These are phyloP conservation scores for Drosophila dunni DNA, from an alignment of 1,140 invertebrate genomes.

Conservation along the genomic window DNA sequence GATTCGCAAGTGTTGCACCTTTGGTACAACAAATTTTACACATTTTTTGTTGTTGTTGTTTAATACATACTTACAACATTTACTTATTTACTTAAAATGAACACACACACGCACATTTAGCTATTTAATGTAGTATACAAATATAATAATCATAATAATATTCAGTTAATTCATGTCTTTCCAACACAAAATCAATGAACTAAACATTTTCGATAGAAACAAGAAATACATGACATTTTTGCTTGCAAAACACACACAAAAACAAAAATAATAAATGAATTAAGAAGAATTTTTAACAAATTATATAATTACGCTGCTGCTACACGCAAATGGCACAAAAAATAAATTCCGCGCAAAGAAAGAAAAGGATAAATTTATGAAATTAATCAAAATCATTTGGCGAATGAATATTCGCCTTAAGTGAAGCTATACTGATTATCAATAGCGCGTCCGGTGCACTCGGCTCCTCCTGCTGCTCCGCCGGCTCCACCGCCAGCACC, in stretches of 20 bases:
- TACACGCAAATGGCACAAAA: constrained; percentile 73
- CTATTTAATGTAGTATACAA: constrained; percentile 77
- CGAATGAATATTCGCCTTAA: constrained; percentile 64
- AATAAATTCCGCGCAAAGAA: constrained; percentile 64
- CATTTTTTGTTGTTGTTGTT: constrained; percentile 50
- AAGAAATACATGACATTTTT: constrained; percentile 47
- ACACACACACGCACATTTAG: constrained; percentile 78
- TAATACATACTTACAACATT: constrained; percentile 72
- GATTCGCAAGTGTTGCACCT: constrained; percentile 76
- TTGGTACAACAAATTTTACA: constrained; percentile 71
- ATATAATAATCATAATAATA: constrained; percentile 67
- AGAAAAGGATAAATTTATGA: constrained; percentile 38
- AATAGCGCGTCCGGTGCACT: constrained; percentile 85
- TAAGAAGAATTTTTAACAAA: constrained; percentile 20
- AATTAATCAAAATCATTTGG: constrained; percentile 13
- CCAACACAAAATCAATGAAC: constrained; percentile 39
- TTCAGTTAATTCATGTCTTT: constrained; percentile 79
- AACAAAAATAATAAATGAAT: constrained; percentile 15
- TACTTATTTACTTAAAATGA: constrained; percentile 77
- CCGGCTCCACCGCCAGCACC: constrained; percentile 44
- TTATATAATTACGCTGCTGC: constrained; percentile 39
- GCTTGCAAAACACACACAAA: constrained; percentile 19
- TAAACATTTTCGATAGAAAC: constrained; percentile 64
- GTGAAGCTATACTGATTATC: constrained; percentile 89
- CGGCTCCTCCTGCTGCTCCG: constrained; percentile 56